Percentiles rank a stretch among this genome's conserved stretches.
These are phyloP conservation scores for Cyphomyrus discorhynchus DNA, from an alignment of 2,113 vertebrate genomes.

Conservation along the genomic window DNA sequence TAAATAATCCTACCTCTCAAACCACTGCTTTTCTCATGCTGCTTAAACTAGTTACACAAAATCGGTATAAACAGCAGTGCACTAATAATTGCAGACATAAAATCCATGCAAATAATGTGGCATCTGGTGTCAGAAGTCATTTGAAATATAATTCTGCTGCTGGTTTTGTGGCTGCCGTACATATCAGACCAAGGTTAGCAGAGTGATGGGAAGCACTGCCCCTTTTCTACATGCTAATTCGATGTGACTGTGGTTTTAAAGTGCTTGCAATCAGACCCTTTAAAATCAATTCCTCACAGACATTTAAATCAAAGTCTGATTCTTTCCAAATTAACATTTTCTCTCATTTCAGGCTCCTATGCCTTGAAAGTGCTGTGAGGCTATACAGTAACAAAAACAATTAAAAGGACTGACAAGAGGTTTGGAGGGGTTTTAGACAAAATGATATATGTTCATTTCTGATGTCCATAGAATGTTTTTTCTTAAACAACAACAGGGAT, in stretches of 20 bases:
- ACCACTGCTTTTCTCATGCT: background rate
- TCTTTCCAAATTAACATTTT: constrained; percentile 5
- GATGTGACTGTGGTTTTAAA: background rate
- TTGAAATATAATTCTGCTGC: background rate
- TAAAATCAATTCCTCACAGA: constrained; percentile 7
- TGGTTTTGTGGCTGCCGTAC: background rate
- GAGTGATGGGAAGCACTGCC: background rate
- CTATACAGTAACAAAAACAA: background rate
- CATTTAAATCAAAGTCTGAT: constrained; percentile 6
- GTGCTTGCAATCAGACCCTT: background rate
- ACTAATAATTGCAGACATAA: background rate
- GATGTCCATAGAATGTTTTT: background rate
- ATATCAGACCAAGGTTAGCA: background rate
- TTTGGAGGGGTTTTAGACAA: background rate
- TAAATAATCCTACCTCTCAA: constrained; percentile 74
- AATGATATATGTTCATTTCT: background rate
- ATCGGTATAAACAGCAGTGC: background rate
- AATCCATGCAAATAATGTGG: background rate
- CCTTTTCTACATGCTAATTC: background rate
- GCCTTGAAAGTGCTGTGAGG: background rate
- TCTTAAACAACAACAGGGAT: background rate
- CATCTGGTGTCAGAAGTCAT: background rate
- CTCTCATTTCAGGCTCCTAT: background rate
- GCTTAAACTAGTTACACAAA: background rate
- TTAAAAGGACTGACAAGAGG: background rate